Conservation (phyloP, 2,888 invertebrate species). For the Argyresthia goedartella region DNA sequence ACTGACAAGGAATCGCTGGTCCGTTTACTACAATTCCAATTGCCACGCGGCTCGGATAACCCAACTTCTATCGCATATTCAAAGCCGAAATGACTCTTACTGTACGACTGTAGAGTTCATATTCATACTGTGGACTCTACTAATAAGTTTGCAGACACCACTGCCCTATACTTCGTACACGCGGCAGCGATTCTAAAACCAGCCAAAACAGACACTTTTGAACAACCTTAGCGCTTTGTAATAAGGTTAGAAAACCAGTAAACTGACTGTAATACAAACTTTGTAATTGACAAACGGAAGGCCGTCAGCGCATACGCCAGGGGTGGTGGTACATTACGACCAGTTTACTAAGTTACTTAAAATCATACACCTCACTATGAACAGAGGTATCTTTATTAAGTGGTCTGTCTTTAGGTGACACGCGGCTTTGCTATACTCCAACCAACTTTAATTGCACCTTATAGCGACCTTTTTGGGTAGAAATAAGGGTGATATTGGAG, state of each 20-base stretch:
- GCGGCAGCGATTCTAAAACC: background rate
- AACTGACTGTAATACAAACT: slow-evolving; percentile 4
- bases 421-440: background rate
- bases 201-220: background rate
- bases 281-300: slow-evolving; percentile 13
- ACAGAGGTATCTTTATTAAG: background rate
- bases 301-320: slow-evolving; percentile 25
- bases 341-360: background rate
- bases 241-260: slow-evolving; percentile 5
- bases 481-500: background rate
- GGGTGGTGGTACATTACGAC: slow-evolving; percentile 21
- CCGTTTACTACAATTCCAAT: background rate
- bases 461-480: background rate
- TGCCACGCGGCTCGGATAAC: slow-evolving; percentile 5
- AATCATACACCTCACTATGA: background rate
- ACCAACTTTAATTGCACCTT: background rate
- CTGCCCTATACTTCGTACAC: background rate
- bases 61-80: background rate
- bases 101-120: slow-evolving; percentile 14
- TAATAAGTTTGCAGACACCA: background rate
- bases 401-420: background rate
- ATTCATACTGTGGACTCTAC: slow-evolving; percentile 6
- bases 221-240: background rate
- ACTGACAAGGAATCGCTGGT: background rate
- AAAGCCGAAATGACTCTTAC: background rate